phyloP scores from a whole-genome alignment of 2,113 vertebrate species.

The Donacobius atricapilla region DNA sequence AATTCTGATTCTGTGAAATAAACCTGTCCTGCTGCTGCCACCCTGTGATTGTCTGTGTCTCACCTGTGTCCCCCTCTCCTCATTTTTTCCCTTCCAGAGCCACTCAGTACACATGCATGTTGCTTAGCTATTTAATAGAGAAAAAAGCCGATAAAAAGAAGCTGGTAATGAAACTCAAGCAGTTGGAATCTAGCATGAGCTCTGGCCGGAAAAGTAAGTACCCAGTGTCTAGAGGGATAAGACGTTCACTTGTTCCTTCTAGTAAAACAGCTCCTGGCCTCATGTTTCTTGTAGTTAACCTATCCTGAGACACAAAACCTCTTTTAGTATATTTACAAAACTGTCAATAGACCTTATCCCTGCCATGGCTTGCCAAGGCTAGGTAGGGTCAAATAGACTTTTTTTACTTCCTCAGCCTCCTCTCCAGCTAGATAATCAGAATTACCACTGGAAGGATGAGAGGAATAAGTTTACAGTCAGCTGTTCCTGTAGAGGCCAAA shows the following conservation, averaged over 20 bases:
- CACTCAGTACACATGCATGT: constrained; percentile 89
- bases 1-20: background rate
- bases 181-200: constrained; percentile 88
- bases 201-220: constrained; percentile 94
- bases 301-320: background rate
- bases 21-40: background rate
- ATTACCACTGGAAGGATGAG: background rate
- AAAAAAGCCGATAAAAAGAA: constrained; percentile 74
- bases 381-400: background rate
- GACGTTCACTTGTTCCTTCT: background rate
- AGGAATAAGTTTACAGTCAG: background rate
- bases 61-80: constrained; percentile 38
- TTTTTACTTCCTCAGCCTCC: background rate
- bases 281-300: background rate
- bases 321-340: background rate
- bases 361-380: background rate
- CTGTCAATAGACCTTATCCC: background rate
- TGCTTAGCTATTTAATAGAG: constrained; percentile 85
- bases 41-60: background rate
- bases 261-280: background rate
- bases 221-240: background rate
- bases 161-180: constrained; percentile 82
- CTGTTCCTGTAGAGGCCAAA: background rate
- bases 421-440: accelerated
- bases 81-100: constrained; percentile 81